Evolutionary conservation across 2,888 invertebrate species (phyloP).

Genomic region (Tinea semifulvella): DNA sequence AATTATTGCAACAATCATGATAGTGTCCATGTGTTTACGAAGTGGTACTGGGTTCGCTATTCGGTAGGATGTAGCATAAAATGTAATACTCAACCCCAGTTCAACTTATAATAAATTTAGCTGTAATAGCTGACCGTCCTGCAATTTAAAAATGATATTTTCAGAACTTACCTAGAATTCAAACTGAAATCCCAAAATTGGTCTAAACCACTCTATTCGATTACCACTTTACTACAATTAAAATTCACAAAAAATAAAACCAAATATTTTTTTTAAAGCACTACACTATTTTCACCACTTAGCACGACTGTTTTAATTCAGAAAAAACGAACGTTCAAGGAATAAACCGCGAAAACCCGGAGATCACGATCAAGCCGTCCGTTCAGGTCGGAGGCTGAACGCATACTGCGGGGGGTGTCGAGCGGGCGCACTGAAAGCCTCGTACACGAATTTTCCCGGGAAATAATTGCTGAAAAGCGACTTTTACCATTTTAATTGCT

Average conservation of each 20-base stretch:
- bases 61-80: no score
- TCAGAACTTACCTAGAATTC: not conserved
- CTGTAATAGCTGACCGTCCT: no score
- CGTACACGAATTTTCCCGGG: slow-evolving; percentile 1
- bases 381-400: not conserved
- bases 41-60: no score
- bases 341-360: slow-evolving; percentile 4
- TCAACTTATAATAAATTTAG: no score
- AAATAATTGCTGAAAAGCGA: not conserved
- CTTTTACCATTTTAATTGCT: not conserved
- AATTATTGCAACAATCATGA: no score
- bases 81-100: no score
- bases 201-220: not conserved
- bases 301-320: not conserved
- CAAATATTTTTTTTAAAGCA: no score
- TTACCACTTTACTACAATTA: not conserved
- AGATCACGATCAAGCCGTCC: not conserved
- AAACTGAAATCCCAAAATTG: slow-evolving; percentile 1
- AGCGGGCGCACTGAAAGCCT: slow-evolving; percentile 1
- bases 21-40: no score
- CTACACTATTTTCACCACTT: slow-evolving; percentile 1
- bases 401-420: slow-evolving; percentile 6
- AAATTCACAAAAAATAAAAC: not conserved
- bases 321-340: not conserved
- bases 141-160: not conserved